These are phyloP conservation scores for Lamellibrachia columna DNA, from an alignment of 2,888 invertebrate species.

Conservation along the genomic window DNA sequence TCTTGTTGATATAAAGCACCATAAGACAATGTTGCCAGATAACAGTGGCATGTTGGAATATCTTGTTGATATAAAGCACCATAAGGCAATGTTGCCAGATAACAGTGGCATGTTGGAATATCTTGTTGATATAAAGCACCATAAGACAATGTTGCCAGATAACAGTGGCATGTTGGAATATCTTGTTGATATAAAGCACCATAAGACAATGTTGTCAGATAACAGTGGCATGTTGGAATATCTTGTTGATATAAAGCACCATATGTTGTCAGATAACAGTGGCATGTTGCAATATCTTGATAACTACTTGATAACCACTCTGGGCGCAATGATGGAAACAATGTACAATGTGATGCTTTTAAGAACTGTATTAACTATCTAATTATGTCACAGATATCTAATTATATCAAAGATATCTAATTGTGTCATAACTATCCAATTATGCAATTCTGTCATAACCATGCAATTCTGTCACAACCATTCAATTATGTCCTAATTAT, in stretches of 20 bases:
- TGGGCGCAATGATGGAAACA: not conserved
- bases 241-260: not conserved
- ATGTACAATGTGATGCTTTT: no score
- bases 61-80: not conserved
- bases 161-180: not conserved
- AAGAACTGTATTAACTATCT: no score
- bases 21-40: not conserved
- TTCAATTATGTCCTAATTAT: not conserved
- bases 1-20: not conserved
- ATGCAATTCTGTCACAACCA: not conserved
- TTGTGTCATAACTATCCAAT: not conserved
- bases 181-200: not conserved
- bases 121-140: not conserved
- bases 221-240: not conserved
- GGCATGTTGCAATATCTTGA: not conserved
- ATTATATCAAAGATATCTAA: not conserved
- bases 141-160: not conserved
- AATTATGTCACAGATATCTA: not conserved
- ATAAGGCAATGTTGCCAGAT: not conserved
- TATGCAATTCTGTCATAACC: not conserved
- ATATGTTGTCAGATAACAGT: not conserved
- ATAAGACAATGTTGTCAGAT: not conserved
- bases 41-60: not conserved
- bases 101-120: not conserved
- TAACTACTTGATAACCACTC: not conserved